Conservation (phyloP, 2,797 vertebrate species). For the Hypotaenidia okinawae region DNA sequence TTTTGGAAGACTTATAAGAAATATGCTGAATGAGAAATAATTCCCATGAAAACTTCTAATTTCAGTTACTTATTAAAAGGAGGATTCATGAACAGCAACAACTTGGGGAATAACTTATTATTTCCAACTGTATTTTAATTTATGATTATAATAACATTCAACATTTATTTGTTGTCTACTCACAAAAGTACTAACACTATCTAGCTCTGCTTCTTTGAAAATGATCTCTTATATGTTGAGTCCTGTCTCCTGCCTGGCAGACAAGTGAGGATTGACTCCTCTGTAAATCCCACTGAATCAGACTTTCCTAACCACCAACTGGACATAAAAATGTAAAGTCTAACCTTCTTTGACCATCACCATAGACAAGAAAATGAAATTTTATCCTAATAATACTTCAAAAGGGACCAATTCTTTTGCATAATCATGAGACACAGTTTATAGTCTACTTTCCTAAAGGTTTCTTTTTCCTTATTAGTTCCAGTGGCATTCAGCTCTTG, state of each 20-base stretch:
- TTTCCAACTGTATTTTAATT: background rate
- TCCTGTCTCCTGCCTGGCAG: background rate
- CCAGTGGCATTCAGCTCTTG: background rate
- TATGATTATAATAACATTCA: background rate
- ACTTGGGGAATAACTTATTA: background rate
- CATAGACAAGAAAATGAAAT: background rate
- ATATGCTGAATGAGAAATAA: background rate
- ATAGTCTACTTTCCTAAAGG: background rate
- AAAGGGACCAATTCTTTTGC: background rate
- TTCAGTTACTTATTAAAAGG: background rate
- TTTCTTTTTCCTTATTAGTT: background rate
- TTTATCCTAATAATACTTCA: background rate
- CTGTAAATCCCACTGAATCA: background rate
- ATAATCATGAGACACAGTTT: background rate
- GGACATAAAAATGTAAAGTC: background rate
- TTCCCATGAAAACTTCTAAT: background rate
- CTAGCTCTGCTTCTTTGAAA: background rate
- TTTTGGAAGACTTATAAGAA: background rate
- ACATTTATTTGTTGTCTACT: background rate
- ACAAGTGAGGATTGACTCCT: background rate
- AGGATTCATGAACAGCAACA: background rate
- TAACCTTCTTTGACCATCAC: background rate
- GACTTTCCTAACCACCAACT: background rate
- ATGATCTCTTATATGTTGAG: background rate
- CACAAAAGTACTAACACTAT: background rate